Conservation (phyloP, 2,888 invertebrate genomes). For the Parelbella ahira region DNA sequence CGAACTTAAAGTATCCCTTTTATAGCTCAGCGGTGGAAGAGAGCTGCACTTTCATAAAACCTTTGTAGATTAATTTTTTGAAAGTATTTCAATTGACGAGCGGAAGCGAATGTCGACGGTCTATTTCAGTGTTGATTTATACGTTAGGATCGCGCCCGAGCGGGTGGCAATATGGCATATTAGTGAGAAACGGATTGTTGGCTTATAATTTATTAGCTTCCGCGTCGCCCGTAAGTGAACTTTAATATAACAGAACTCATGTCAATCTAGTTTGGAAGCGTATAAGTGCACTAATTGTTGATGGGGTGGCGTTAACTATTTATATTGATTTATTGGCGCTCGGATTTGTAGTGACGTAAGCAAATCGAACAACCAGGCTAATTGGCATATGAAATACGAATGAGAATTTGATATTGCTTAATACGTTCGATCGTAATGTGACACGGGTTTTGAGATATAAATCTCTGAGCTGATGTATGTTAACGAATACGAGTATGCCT, state of each 20-base stretch:
- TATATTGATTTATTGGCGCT: constrained; percentile 28
- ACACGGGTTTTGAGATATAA: constrained; percentile 1
- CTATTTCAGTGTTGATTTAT: constrained; percentile 76
- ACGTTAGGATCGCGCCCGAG: constrained; percentile 49
- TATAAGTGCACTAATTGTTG: constrained; percentile 36
- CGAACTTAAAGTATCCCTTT: constrained; percentile 42
- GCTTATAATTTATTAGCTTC: constrained; percentile 59
- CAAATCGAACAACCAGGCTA: constrained; percentile 3
- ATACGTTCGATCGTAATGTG: background rate
- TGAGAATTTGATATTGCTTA: constrained; percentile 1
- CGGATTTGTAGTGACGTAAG: constrained; percentile 11
- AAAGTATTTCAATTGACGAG: constrained; percentile 54
- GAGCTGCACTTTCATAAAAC: constrained; percentile 47
- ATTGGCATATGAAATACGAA: constrained; percentile 6
- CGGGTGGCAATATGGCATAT: constrained; percentile 63
- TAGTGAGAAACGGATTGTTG: constrained; percentile 59
- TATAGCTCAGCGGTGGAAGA: constrained; percentile 40
- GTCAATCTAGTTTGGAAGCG: constrained; percentile 39
- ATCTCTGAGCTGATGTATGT: constrained; percentile 7
- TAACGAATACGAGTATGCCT: constrained; percentile 5
- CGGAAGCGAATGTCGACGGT: constrained; percentile 60
- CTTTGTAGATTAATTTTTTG: constrained; percentile 53
- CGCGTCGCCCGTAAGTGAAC: constrained; percentile 38
- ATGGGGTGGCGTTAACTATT: constrained; percentile 31
- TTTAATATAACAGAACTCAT: constrained; percentile 39